Percentiles rank a stretch among this genome's conserved stretches.
Conservation (phyloP, 2,113 vertebrate species). For the Psilopsiagon aymara region DNA sequence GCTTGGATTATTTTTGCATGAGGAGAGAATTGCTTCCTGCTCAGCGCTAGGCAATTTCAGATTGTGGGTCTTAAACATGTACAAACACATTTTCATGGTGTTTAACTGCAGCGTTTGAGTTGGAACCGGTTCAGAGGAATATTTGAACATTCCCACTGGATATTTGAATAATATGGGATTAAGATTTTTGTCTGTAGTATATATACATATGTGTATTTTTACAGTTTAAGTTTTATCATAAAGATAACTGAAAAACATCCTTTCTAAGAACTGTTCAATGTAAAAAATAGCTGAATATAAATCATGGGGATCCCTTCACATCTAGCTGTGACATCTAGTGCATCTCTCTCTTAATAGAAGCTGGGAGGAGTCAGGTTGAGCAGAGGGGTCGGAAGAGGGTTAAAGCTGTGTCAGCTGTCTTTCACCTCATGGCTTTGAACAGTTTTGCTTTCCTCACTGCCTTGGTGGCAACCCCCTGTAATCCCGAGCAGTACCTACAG, state of each 20-base stretch:
- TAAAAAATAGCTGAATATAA: neutral
- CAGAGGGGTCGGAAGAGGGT: neutral
- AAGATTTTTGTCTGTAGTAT: neutral
- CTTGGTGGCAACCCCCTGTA: neutral
- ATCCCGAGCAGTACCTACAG: neutral
- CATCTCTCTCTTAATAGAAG: neutral
- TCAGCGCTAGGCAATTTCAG: neutral
- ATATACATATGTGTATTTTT: neutral
- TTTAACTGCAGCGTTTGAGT: slow-evolving; percentile 20
- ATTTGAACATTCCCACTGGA: slow-evolving; percentile 13
- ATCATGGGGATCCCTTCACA: neutral
- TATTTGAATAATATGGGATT: slow-evolving; percentile 23
- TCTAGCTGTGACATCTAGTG: neutral
- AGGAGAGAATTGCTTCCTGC: slow-evolving; percentile 9
- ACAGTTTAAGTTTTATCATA: neutral
- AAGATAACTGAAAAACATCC: neutral
- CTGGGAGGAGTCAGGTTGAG: neutral
- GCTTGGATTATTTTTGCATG: slow-evolving; percentile 11
- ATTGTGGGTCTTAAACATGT: neutral
- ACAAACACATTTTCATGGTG: neutral
- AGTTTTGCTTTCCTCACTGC: neutral
- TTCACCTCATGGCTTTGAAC: neutral
- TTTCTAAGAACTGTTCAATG: neutral
- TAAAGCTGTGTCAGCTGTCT: neutral
- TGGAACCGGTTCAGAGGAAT: slow-evolving; percentile 43